These are phyloP conservation scores for Chloroceryle amazona DNA, from an alignment of 2,797 vertebrate species.

Conservation along the genomic window DNA sequence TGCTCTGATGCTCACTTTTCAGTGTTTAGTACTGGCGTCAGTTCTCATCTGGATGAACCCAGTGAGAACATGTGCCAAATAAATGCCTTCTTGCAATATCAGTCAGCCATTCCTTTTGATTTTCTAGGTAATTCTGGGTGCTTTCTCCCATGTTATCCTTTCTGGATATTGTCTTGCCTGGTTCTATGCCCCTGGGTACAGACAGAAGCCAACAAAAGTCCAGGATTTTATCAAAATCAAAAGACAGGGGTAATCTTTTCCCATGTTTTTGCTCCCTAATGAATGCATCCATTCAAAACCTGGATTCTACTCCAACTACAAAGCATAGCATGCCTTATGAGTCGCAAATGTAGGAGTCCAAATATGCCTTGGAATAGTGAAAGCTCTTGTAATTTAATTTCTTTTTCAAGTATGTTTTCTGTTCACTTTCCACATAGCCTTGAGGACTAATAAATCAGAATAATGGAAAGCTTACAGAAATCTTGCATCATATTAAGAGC, in stretches of 20 bases:
- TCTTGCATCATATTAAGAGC: not conserved
- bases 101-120: not conserved
- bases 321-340: not conserved
- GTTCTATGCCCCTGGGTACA: not conserved
- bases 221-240: not conserved
- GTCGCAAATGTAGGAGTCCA: not conserved
- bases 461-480: slow-evolving; percentile 35
- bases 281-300: not conserved
- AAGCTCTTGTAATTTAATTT: slow-evolving; percentile 22
- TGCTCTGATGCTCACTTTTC: not conserved
- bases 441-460: slow-evolving; percentile 50
- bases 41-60: not conserved
- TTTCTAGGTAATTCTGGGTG: not conserved
- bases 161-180: not conserved
- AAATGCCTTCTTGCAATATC: not conserved
- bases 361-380: not conserved
- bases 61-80: not conserved
- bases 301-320: not conserved
- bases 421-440: slow-evolving; percentile 4
- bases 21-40: not conserved
- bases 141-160: not conserved
- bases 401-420: not conserved
- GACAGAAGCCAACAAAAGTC: not conserved
- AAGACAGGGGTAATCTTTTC: not conserved
- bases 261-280: not conserved